Percentiles rank a stretch among this genome's conserved stretches.
These are phyloP conservation scores for Anastatus disparis DNA, from an alignment of 1,140 invertebrate genomes.

Conservation along the genomic window DNA sequence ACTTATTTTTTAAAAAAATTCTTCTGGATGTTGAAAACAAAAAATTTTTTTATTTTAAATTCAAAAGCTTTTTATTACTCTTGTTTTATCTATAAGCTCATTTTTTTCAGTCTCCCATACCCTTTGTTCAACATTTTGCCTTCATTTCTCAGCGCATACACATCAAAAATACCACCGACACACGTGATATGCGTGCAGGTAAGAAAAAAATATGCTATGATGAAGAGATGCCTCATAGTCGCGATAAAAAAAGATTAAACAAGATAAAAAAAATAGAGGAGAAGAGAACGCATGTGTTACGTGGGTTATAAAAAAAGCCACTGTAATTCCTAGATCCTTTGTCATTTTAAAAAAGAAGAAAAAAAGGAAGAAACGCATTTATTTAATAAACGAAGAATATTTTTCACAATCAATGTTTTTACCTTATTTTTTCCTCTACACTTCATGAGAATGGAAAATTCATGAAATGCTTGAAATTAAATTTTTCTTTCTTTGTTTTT, in stretches of 20 bases:
- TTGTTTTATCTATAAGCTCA: too few species aligned
- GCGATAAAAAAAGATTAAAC: constrained; percentile 33
- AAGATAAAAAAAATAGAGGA: constrained; percentile 12
- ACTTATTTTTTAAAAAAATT: too few species aligned
- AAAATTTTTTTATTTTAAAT: too few species aligned
- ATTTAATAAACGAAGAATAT: neutral
- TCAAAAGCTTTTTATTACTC: too few species aligned
- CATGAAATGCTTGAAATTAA: constrained; percentile 6
- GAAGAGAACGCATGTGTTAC: neutral
- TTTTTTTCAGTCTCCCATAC: too few species aligned
- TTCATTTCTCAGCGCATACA: too few species aligned
- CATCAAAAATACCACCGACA: too few species aligned
- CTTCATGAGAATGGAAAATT: neutral
- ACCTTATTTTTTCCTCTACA: neutral
- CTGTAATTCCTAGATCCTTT: constrained; percentile 4
- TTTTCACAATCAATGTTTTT: neutral
- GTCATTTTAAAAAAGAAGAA: constrained; percentile 29
- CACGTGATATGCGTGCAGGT: too few species aligned
- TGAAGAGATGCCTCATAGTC: neutral
- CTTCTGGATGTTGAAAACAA: too few species aligned
- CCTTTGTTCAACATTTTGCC: too few species aligned
- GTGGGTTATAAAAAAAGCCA: neutral
- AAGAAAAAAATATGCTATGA: neutral
- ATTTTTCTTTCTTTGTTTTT: neutral
- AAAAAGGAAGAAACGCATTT: constrained; percentile 34